Percentiles rank a stretch among this genome's conserved stretches.
phyloP scores from a whole-genome alignment of 2,797 vertebrate genomes.

The Columba guinea region DNA sequence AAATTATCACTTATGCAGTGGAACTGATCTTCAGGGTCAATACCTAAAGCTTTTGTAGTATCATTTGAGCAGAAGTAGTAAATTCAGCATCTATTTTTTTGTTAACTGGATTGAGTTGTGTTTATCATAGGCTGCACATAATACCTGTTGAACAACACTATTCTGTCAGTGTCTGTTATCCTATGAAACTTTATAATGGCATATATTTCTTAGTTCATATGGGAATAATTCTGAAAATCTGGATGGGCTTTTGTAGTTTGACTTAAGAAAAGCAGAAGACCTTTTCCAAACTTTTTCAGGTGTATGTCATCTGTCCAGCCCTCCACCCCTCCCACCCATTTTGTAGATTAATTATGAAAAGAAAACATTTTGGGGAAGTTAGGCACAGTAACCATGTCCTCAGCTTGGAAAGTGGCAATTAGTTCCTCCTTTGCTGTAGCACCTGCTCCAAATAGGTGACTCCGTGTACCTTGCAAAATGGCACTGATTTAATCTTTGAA shows the following conservation, averaged over 20 bases:
- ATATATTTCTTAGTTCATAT: not conserved
- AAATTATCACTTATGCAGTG: not conserved
- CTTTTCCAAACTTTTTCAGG: too few species aligned
- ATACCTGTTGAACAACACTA: not conserved
- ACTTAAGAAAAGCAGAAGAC: not conserved
- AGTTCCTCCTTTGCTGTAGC: not conserved
- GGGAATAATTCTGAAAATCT: not conserved
- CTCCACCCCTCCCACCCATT: fast-evolving
- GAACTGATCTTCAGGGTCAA: not conserved
- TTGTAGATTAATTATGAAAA: not conserved
- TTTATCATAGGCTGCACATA: not conserved
- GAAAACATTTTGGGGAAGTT: not conserved
- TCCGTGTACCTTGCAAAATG: not conserved
- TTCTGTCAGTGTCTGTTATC: not conserved
- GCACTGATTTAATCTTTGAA: not conserved
- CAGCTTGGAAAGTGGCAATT: not conserved
- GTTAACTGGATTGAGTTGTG: not conserved
- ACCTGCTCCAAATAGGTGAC: not conserved
- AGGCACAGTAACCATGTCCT: not conserved
- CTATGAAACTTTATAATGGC: not conserved
- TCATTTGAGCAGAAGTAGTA: not conserved
- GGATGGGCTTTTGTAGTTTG: not conserved
- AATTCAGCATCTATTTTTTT: not conserved
- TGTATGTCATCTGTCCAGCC: too few species aligned
- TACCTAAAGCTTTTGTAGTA: not conserved